Base-by-base conservation (phyloP, 2,888 invertebrate species). In the Xestobium rufovillosum region DNA sequence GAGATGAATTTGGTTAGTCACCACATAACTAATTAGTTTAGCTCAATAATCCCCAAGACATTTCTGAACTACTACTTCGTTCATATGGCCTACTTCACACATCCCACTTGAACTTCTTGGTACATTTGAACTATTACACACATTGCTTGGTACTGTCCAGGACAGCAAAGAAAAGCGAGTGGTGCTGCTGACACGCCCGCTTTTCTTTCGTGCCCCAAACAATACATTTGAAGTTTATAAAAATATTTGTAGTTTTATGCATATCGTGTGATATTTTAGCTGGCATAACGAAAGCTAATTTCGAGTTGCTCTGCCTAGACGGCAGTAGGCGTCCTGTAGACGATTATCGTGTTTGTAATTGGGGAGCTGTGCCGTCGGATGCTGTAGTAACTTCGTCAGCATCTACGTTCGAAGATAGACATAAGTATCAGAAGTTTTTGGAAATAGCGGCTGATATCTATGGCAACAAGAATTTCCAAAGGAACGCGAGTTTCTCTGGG, bases 351-450 rank as follows among this genome's bases (percentile, higher is more conserved):
- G 65, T 65, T 15, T 92, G 92, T 58, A 81, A 88, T 63, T 92
- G 92, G 92, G 92, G 89, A 3, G 66, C 70, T 30, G 81, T 86
- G 8, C 89, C 89, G 0, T 78, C 88, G 0, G 83, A 89, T 62
- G 87, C 89, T 1, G 63, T 92, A 4, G 86, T 91, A 1, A 83
- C 86, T 1, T 83, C 85, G n/a, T 90, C 90, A 4, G 90, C 86
- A 0, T 78, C 78, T 4, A 62, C 71, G 4, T 60, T 63, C 4
- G 69, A 75, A 9, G 68, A 70, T 27, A 69, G 83, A 29, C 65
- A 61, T 38, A 65, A 66, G 59, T 83, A 75, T 52, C 83, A 85
- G 57, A 72, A 69, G 41, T 75, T 83, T 48, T 60, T 86, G 1
- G 68, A 76, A 49, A 76, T 72, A 49, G 68, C 80, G 10, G 72